phyloP scores from a whole-genome alignment of 2,797 vertebrate genomes.

The Chloroceryle amazona region DNA sequence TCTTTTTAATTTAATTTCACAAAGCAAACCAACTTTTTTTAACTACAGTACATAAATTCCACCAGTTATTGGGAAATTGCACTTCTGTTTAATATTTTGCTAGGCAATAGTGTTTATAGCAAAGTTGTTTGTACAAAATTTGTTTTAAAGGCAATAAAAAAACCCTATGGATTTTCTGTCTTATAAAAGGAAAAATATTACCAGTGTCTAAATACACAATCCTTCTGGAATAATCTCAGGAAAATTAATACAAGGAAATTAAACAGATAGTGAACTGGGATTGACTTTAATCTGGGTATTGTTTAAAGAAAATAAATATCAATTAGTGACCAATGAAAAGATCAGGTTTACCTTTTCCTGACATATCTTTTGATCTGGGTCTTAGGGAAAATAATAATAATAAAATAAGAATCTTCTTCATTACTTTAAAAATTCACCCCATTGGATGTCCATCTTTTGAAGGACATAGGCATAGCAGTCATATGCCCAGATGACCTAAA shows the following conservation, averaged over 20 bases:
- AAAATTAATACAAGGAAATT: background rate
- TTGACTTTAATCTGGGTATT: background rate
- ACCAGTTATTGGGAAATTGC: background rate
- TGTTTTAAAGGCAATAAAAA: background rate
- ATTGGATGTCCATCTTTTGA: background rate
- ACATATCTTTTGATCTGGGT: background rate
- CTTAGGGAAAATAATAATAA: background rate
- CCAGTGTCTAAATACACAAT: background rate
- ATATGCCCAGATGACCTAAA: background rate
- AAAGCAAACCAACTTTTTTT: background rate
- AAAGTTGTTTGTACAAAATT: background rate
- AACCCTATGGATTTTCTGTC: background rate
- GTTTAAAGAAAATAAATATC: background rate
- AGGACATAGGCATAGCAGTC: background rate
- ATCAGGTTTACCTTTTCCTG: background rate
- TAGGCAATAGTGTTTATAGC: background rate
- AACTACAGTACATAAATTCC: background rate
- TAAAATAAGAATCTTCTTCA: background rate
- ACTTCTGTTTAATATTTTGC: background rate
- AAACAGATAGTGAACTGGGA: rapidly evolving
- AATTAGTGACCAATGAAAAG: background rate
- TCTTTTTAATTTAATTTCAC: background rate
- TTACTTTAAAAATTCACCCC: background rate
- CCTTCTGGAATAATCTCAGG: background rate
- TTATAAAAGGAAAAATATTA: background rate